A percentile compares a stretch with the other conserved stretches of the same genome.
Evolutionary conservation across 2,797 vertebrate species (phyloP).

Genomic region (Sebastes trivittatus): DNA sequence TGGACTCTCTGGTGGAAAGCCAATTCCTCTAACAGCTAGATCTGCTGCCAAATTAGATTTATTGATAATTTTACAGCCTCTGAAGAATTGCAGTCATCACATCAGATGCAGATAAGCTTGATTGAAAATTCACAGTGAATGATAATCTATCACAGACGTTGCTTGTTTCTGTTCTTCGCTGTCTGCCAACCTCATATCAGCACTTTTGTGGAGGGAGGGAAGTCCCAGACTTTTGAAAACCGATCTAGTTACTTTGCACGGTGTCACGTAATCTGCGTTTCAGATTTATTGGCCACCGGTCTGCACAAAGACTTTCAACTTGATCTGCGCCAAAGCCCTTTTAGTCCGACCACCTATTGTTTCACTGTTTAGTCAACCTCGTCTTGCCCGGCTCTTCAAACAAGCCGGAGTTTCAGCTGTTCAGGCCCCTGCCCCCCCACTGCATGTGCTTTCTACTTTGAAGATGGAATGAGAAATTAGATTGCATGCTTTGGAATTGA

Average conservation of each 20-base stretch:
- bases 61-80: neutral
- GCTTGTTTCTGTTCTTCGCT: neutral
- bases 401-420: conserved; percentile 65
- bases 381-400: conserved; percentile 45
- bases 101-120: neutral
- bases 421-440: conserved; percentile 4
- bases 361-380: conserved; percentile 60
- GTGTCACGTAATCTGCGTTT: conserved; percentile 41
- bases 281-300: conserved; percentile 49
- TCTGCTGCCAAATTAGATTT: neutral
- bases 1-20: neutral
- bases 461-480: conserved; percentile 42
- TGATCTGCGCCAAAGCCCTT: conserved; percentile 54
- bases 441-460: conserved; percentile 41
- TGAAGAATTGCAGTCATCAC: neutral
- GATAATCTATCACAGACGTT: neutral
- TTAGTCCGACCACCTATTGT: conserved; percentile 63
- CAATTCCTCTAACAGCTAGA: neutral
- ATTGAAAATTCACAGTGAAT: neutral
- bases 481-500: conserved; percentile 34
- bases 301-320: conserved; percentile 60
- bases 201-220: neutral
- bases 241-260: conserved; percentile 41
- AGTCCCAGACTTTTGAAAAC: conserved; percentile 38
- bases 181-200: neutral